A percentile compares a stretch with the other conserved stretches of the same genome.
phyloP scores from a whole-genome alignment of 2,797 vertebrate species.

The Falco peregrinus region DNA sequence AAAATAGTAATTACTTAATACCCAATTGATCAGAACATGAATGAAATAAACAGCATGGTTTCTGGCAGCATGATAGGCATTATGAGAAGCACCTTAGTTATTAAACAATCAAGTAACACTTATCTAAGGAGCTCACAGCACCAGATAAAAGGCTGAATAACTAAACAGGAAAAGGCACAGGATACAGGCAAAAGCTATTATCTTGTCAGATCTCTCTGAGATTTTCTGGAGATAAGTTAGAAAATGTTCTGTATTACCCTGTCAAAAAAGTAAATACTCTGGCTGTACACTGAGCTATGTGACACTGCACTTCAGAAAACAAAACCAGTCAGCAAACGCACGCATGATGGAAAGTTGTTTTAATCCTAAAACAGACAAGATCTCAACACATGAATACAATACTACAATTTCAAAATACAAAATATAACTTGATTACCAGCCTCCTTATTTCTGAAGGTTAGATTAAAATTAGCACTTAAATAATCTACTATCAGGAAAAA shows the following conservation, averaged over 20 bases:
- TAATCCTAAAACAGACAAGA: neutral
- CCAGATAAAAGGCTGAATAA: slow-evolving; percentile 61
- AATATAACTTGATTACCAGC: neutral
- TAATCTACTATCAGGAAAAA: neutral
- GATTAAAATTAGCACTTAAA: neutral
- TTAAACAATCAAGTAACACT: slow-evolving; percentile 69
- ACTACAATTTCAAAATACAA: neutral
- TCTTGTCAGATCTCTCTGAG: slow-evolving; percentile 59
- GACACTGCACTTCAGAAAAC: neutral
- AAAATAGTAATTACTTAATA: slow-evolving; percentile 67
- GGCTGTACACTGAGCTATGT: neutral
- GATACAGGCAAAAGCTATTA: slow-evolving; percentile 63
- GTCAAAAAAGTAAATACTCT: slow-evolving; percentile 51
- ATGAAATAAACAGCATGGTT: slow-evolving; percentile 56
- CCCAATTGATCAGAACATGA: slow-evolving; percentile 59
- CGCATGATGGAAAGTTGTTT: neutral
- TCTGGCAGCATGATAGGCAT: slow-evolving; percentile 45
- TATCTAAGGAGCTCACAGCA: slow-evolving; percentile 58
- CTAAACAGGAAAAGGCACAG: slow-evolving; percentile 57
- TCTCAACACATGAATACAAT: neutral
- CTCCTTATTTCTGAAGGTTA: neutral
- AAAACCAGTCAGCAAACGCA: neutral
- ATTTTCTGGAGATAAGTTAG: slow-evolving; percentile 65
- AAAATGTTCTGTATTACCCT: slow-evolving; percentile 60
- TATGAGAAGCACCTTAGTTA: slow-evolving; percentile 64